A percentile compares a stretch with the other conserved stretches of the same genome.
Evolutionary conservation across 1,140 invertebrate genomes (phyloP).

Genomic region (Cydia pomonella): DNA sequence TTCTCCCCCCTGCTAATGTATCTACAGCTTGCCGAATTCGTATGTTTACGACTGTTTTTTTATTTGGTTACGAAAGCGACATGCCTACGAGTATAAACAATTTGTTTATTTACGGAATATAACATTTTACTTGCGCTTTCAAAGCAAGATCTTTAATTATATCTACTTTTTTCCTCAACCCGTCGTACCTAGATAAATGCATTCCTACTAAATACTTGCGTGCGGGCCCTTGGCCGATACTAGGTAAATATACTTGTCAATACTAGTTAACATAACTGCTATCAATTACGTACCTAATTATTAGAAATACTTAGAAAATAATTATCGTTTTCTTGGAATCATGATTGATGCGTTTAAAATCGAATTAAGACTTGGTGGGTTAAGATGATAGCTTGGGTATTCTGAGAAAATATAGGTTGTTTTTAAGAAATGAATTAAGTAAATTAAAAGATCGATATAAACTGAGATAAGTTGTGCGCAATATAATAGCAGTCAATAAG

Average conservation of each 20-base stretch:
- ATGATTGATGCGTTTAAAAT: conserved; percentile 3
- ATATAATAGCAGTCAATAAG: too few relatives aligned
- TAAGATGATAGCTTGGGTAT: too few relatives aligned
- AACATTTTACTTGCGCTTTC: neutral
- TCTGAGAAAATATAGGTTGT: too few relatives aligned
- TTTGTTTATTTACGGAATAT: neutral
- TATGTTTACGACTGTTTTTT: too few relatives aligned
- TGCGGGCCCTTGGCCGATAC: neutral
- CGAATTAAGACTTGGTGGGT: neutral
- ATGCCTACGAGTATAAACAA: too few relatives aligned
- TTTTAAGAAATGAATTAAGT: too few relatives aligned
- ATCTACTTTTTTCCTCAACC: neutral
- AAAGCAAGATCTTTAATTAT: neutral
- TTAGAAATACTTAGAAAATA: neutral
- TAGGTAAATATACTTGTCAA: conserved; percentile 27
- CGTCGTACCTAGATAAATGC: neutral
- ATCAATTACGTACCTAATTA: neutral
- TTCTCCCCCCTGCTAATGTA: too few relatives aligned
- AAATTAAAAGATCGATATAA: too few relatives aligned
- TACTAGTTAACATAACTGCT: neutral
- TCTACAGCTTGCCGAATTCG: too few relatives aligned
- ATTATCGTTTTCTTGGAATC: conserved; percentile 4
- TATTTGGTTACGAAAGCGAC: too few relatives aligned
- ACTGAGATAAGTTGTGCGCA: too few relatives aligned
- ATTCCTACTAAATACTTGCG: neutral